A percentile compares a stretch with the other conserved stretches of the same genome.
These are phyloP conservation scores for Pungitius pungitius DNA, from an alignment of 2,113 vertebrate species.

Conservation along the genomic window DNA sequence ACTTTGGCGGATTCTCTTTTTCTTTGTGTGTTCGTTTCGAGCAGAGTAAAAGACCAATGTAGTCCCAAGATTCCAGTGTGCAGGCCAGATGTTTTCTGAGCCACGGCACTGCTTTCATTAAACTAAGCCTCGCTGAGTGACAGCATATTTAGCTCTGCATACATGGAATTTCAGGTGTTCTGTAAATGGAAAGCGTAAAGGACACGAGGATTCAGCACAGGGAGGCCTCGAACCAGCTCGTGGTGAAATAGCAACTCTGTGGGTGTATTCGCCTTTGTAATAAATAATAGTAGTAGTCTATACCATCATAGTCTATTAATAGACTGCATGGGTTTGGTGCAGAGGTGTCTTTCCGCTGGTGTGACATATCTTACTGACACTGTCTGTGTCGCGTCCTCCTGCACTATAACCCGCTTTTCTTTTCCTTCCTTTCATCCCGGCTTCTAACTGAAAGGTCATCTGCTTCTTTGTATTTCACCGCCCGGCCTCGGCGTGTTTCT, in stretches of 20 bases:
- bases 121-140: conserved; percentile 34
- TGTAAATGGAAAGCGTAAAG: background rate
- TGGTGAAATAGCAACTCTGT: conserved; percentile 1
- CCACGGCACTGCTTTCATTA: conserved; percentile 29
- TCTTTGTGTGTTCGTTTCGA: conserved; percentile 8
- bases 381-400: conserved; percentile 33
- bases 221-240: conserved; percentile 8
- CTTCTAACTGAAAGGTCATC: conserved; percentile 56
- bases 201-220: background rate
- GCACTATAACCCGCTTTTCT: conserved; percentile 33
- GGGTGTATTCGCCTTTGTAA: background rate
- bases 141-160: background rate
- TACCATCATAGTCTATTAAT: too few relatives aligned
- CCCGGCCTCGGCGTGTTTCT: conserved; percentile 25
- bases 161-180: conserved; percentile 14
- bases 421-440: conserved; percentile 42
- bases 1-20: conserved; percentile 15
- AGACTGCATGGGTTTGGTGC: conserved; percentile 8
- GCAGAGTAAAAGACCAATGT: conserved; percentile 22
- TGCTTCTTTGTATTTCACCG: conserved; percentile 34
- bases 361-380: conserved; percentile 45
- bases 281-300: too few relatives aligned
- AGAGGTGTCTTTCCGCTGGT: conserved; percentile 29
- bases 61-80: conserved; percentile 43
- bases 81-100: conserved; percentile 48